Conservation (phyloP, 2,888 invertebrate species). For the Temnothorax rugatulus region DNA sequence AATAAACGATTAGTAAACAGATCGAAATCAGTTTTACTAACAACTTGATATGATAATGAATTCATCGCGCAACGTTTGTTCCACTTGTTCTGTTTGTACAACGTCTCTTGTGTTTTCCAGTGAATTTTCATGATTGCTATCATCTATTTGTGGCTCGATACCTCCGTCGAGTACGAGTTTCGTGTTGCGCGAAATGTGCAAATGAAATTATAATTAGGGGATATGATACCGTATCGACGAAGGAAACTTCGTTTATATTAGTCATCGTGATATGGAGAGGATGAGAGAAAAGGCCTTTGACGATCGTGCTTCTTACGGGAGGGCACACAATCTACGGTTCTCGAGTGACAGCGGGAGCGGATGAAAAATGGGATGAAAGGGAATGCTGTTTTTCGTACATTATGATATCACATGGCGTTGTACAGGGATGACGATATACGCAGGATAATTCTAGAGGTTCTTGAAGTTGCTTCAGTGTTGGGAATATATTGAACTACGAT, state of each 20-base stretch:
- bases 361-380: conserved; percentile 51
- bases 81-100: not conserved
- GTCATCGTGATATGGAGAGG: conserved; percentile 19
- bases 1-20: not conserved
- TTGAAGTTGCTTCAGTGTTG: conserved; percentile 34
- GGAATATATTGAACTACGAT: conserved; percentile 33
- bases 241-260: conserved; percentile 39
- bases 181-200: conserved; percentile 52
- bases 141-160: conserved; percentile 34
- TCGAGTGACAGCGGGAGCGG: conserved; percentile 35
- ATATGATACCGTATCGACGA: conserved; percentile 3
- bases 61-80: not conserved
- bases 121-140: not conserved
- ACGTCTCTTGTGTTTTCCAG: not conserved
- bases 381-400: conserved; percentile 42
- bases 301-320: conserved; percentile 53
- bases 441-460: conserved; percentile 6
- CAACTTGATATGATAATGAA: not conserved
- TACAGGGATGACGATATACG: conserved; percentile 28
- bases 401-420: conserved; percentile 31
- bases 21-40: no score
- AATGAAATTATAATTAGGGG: conserved; percentile 44
- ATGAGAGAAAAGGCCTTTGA: conserved; percentile 16
- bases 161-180: conserved; percentile 32
- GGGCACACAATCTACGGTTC: conserved; percentile 33